Evolutionary conservation across 2,888 invertebrate genomes (phyloP).

Genomic region (Zhuqinia jingwanae): DNA sequence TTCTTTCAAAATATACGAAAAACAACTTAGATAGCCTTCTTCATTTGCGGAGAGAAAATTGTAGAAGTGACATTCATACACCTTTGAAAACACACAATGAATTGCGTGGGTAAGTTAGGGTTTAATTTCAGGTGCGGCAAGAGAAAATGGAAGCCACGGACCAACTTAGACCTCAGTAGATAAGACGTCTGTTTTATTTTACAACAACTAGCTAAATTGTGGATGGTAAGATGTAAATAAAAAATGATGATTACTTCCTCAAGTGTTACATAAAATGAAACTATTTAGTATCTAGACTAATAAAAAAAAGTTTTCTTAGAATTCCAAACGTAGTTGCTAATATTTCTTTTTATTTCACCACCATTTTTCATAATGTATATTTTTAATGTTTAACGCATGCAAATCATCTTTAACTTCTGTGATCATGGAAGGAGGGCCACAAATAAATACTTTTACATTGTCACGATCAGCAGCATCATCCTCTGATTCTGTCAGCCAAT

Average conservation of each 20-base stretch:
- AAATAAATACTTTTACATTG: constrained; percentile 74
- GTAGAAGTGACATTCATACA: constrained; percentile 5
- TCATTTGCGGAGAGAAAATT: not conserved
- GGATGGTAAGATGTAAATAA: too few species aligned
- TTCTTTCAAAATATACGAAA: not conserved
- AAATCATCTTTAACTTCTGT: constrained; percentile 70
- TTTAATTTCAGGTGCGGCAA: not conserved
- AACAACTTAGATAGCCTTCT: too few species aligned
- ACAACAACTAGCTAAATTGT: too few species aligned
- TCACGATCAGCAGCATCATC: not conserved
- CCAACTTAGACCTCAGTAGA: too few species aligned
- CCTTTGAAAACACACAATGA: not conserved
- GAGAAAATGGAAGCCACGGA: too few species aligned
- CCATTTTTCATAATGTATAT: constrained; percentile 77
- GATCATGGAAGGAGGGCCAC: constrained; percentile 80
- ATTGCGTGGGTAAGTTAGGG: not conserved
- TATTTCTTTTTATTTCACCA: constrained; percentile 74
- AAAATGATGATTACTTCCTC: too few species aligned
- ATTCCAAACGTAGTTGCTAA: too few species aligned
- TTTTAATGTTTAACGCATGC: constrained; percentile 74
- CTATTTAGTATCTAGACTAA: too few species aligned
- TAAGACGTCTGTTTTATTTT: too few species aligned
- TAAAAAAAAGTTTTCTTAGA: too few species aligned
- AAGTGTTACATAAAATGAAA: too few species aligned
- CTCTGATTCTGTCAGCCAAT: constrained; percentile 1